Evolutionary conservation across 1,140 invertebrate species (phyloP).

Genomic region (Aphelinus atriplicis): DNA sequence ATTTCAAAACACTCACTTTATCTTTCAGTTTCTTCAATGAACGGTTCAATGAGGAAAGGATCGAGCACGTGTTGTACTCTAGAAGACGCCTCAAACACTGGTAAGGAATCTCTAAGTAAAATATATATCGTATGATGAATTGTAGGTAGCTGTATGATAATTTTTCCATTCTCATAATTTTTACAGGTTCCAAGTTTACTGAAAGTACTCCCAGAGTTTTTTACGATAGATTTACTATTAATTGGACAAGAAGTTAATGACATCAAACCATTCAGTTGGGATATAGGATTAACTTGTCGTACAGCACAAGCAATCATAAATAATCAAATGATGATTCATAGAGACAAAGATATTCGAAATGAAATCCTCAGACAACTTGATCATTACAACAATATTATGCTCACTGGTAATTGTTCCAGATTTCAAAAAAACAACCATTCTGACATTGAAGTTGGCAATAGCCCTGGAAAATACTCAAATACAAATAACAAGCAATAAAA

Average conservation of each 20-base stretch:
- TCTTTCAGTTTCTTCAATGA: constrained; percentile 83
- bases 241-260: constrained; percentile 50
- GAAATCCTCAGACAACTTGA: neutral
- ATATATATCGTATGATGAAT: too few species aligned
- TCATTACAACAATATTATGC: neutral
- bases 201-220: constrained; percentile 80
- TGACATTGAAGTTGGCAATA: neutral
- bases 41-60: constrained; percentile 84
- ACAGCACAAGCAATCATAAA: constrained; percentile 24
- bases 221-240: constrained; percentile 76
- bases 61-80: constrained; percentile 77
- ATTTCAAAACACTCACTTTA: constrained; percentile 86
- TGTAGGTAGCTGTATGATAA: too few species aligned
- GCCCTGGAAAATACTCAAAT: neutral
- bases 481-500: neutral
- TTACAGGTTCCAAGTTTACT: constrained; percentile 77
- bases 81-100: constrained; percentile 81
- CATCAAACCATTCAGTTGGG: constrained; percentile 38
- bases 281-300: constrained; percentile 30
- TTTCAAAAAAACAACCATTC: neutral
- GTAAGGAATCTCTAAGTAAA: constrained; percentile 54
- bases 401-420: constrained; percentile 12
- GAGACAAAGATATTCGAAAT: constrained; percentile 9
- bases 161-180: neutral
- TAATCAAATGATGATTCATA: constrained; percentile 20